Conservation (phyloP, 1,140 invertebrate species). For the Cotesia glomerata region DNA sequence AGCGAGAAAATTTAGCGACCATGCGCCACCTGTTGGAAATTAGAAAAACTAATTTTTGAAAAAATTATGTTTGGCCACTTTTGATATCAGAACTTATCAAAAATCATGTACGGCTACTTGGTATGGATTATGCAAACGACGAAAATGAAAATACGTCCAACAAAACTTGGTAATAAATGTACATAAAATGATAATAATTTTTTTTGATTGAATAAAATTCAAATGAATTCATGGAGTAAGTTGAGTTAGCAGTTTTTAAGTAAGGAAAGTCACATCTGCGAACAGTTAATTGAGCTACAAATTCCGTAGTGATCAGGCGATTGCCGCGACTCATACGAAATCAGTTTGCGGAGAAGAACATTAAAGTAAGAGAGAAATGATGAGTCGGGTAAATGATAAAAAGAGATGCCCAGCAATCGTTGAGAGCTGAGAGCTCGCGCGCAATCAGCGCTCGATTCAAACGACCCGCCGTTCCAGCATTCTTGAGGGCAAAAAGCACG, state of each 20-base stretch:
- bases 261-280: constrained; percentile 36
- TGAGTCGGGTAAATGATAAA: neutral
- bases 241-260: no score
- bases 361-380: neutral
- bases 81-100: no score
- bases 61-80: no score
- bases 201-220: neutral
- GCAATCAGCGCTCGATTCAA: constrained; percentile 59
- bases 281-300: constrained; percentile 61
- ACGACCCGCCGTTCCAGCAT: constrained; percentile 59
- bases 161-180: no score
- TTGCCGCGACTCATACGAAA: constrained; percentile 58
- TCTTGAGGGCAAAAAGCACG: constrained; percentile 56
- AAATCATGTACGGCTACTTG: no score
- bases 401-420: constrained; percentile 51
- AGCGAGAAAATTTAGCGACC: no score
- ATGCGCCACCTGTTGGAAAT: no score
- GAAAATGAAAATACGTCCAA: no score
- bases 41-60: no score
- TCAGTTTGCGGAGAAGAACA: constrained; percentile 39
- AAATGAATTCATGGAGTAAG: no score
- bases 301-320: constrained; percentile 62
- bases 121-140: no score
- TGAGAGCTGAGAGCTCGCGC: constrained; percentile 33
- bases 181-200: neutral